A percentile compares a stretch with the other conserved stretches of the same genome.
Conservation (phyloP, 2,113 vertebrate genomes). For the Cyrtonyx montezumae region DNA sequence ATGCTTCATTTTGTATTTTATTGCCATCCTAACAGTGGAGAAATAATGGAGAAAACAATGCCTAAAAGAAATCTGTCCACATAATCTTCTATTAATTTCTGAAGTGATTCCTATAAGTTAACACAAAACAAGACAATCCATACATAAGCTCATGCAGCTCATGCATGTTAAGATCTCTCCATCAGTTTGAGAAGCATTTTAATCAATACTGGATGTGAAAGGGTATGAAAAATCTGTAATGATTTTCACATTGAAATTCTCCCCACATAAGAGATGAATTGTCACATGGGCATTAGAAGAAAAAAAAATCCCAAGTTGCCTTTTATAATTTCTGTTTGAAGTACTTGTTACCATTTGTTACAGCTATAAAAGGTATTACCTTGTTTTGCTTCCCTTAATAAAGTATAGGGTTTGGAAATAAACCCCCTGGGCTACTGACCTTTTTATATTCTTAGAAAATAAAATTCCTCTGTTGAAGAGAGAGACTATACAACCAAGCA, state of each 20-base stretch:
- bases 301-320: not conserved
- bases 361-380: constrained; percentile 24
- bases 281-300: not conserved
- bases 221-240: not conserved
- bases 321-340: constrained; percentile 42
- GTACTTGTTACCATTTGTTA: constrained; percentile 41
- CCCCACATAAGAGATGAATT: not conserved
- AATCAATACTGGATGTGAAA: not conserved
- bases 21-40: not conserved
- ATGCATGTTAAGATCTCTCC: not conserved
- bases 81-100: not conserved
- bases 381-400: constrained; percentile 61
- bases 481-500: constrained; percentile 35
- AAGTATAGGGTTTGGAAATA: constrained; percentile 53
- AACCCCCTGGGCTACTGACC: constrained; percentile 35
- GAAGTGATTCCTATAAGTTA: not conserved
- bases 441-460: constrained; percentile 54
- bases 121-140: not conserved
- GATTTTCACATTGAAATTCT: constrained; percentile 23
- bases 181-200: not conserved
- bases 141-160: not conserved
- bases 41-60: not conserved
- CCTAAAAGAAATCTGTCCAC: not conserved
- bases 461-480: constrained; percentile 27
- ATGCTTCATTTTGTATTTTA: not conserved